Conservation (phyloP, 2,797 vertebrate species). For the Microtus californicus region DNA sequence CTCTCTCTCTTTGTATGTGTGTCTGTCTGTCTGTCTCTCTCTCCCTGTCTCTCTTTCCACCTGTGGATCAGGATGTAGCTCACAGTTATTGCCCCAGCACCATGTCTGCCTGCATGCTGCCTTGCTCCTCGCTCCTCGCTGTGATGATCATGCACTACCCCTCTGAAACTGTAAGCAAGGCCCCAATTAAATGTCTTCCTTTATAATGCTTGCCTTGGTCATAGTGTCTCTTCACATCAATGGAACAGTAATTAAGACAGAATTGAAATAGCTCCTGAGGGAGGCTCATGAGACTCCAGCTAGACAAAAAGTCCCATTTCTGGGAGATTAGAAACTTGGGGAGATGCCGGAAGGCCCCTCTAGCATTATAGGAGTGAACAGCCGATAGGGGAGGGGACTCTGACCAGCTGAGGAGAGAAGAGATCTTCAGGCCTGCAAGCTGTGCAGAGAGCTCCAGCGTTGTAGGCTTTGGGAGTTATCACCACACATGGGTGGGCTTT, state of each 20-base stretch:
- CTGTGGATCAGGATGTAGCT: not conserved
- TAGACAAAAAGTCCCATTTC: not conserved
- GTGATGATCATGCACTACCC: not conserved
- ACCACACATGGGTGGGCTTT: too few species aligned
- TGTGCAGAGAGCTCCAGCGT: not conserved
- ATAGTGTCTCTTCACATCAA: not conserved
- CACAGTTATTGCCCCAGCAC: not conserved
- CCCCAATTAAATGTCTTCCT: not conserved
- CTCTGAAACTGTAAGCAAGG: not conserved
- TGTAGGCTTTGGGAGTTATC: not conserved
- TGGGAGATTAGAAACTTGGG: not conserved
- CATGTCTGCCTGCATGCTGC: too few species aligned
- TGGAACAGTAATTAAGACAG: not conserved
- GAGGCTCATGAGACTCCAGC: not conserved
- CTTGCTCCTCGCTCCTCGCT: accelerated
- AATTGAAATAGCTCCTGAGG: not conserved
- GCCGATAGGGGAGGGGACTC: too few species aligned
- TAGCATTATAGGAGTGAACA: not conserved
- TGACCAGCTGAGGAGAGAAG: not conserved
- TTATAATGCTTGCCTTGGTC: not conserved
- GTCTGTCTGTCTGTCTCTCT: not conserved
- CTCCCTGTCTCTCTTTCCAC: not conserved
- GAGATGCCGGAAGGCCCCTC: not conserved
- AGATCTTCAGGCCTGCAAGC: not conserved
- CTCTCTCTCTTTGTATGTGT: not conserved